Evolutionary conservation across 2,797 vertebrate genomes (phyloP), one percentile per base, ranked within the genome.

Genomic region (Intellagama lesueurii): DNA sequence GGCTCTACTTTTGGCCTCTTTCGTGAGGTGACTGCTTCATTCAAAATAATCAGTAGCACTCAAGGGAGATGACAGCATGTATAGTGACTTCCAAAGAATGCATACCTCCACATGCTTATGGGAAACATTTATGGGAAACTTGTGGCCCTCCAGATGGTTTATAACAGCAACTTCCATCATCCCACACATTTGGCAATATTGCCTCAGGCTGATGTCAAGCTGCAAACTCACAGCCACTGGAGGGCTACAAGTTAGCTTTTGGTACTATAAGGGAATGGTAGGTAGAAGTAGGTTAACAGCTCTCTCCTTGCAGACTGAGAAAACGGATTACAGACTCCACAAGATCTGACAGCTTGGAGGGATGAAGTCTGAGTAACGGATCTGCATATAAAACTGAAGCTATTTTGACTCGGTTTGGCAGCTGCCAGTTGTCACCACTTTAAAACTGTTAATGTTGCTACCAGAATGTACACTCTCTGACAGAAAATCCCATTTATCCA

Each of bases 271-370:
- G 87, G 90, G 81, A 87, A 91, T 90, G 78, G 0, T 1, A 69
- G 70, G 24, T 28, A 7, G 91, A 88, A 93, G 90, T 0, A 6
- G 91, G 90, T 73, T 90, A 91, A 92, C 89, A 91, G 86, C 30
- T 87, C 66, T 47, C 22, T 1, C 8, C 88, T 89, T 79, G 91
- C 49, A 84, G 79, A 80, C 24, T 60, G 60, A 28, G 52, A 30
- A 81, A 90, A 84, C 9, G 47, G 72, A 84, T 88, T 7, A 80
- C 30, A 17, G 85, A 83, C 6, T 81, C 83, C 70, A 92, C 14
- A 5, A 91, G 16, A 89, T 85, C 60, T 90, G 90, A 66, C 28
- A 5, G 1, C 70, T 79, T 1, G 83, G 0, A 32, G 0, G 0
- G 73, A 64, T 88, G 60, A 44, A 91, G 77, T 40, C 35, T 0